phyloP scores from a whole-genome alignment of 2,797 vertebrate species.

The Hydrocynus forskahlii region DNA sequence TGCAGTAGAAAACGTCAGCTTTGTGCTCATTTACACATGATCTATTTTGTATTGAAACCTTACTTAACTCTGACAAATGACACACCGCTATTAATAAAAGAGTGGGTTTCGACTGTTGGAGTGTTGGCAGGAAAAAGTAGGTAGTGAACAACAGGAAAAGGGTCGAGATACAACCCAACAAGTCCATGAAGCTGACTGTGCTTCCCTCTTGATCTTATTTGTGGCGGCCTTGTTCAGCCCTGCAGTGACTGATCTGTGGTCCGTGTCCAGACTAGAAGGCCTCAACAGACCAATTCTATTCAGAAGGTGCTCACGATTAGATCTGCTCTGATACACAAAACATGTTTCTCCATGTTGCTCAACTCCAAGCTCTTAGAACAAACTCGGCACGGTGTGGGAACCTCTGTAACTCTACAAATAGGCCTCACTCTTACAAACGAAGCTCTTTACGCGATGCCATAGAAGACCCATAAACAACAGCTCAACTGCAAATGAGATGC shows the following conservation, averaged over 20 bases:
- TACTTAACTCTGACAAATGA: constrained; percentile 12
- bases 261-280: constrained; percentile 26
- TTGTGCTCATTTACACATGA: constrained; percentile 15
- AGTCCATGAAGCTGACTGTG: constrained; percentile 24
- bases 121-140: neutral
- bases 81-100: neutral
- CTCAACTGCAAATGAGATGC: no score
- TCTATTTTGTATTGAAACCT: constrained; percentile 12
- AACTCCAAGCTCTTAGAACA: no score
- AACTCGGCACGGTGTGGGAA: no score
- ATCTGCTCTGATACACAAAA: constrained; percentile 6
- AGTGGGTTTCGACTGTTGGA: constrained; percentile 5
- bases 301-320: constrained; percentile 26
- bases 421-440: no score
- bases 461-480: no score
- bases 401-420: no score
- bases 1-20: neutral
- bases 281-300: constrained; percentile 43
- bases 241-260: constrained; percentile 41
- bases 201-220: constrained; percentile 24
- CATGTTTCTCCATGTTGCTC: no score
- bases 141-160: constrained; percentile 1
- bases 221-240: constrained; percentile 19
- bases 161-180: constrained; percentile 17
- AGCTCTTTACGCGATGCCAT: no score